A percentile compares a stretch with the other conserved stretches of the same genome.
phyloP scores from a whole-genome alignment of 2,113 vertebrate genomes.

The Callocephalon fimbriatum region DNA sequence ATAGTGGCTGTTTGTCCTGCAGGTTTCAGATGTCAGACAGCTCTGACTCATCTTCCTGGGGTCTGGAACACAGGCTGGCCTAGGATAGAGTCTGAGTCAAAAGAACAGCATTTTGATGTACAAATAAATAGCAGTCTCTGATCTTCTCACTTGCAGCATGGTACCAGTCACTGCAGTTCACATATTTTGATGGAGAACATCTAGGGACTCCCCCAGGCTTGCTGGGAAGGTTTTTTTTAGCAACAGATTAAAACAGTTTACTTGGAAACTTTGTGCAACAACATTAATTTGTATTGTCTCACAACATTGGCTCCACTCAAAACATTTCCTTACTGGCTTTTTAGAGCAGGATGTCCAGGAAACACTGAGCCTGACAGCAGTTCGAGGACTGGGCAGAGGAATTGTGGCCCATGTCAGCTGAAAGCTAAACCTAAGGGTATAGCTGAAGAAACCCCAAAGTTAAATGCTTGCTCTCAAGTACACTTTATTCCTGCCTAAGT shows the following conservation, averaged over 20 bases:
- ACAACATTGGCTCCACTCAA: background rate
- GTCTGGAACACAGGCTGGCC: no score
- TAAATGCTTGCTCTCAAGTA: background rate
- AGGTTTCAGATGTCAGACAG: no score
- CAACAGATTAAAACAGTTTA: background rate
- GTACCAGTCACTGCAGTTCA: background rate
- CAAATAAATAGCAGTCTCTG: background rate
- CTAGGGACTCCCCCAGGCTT: background rate
- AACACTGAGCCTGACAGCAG: background rate
- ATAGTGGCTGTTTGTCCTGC: no score
- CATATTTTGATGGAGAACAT: background rate
- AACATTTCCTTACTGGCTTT: background rate
- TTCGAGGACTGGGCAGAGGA: background rate
- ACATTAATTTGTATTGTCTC: background rate
- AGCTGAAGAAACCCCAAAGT: background rate
- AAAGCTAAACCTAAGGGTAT: background rate
- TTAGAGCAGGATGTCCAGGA: background rate
- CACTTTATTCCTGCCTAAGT: background rate
- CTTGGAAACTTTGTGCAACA: background rate
- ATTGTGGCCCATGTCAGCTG: background rate
- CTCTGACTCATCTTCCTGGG: no score
- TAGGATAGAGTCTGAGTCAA: background rate
- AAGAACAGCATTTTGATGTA: background rate
- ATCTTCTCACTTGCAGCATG: background rate
- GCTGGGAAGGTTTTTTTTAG: background rate